Evolutionary conservation across 2,797 vertebrate genomes (phyloP).

Genomic region (Ceryle rudis): DNA sequence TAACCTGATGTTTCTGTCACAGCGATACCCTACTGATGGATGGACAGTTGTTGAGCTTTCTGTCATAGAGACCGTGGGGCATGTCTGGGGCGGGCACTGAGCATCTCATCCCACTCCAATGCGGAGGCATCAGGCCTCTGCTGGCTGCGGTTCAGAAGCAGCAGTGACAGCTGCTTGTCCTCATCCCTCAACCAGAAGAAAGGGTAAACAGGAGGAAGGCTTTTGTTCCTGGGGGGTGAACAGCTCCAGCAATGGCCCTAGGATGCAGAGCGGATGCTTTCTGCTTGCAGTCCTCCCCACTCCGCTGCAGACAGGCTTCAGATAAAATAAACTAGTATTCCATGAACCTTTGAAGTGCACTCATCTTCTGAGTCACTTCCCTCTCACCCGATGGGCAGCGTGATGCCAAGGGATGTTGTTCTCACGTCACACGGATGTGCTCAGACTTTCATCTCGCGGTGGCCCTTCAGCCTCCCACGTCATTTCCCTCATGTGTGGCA

Average conservation of each 20-base stretch:
- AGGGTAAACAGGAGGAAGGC: background rate
- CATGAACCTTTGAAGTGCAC: background rate
- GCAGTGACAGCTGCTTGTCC: background rate
- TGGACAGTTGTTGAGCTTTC: background rate
- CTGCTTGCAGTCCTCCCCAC: background rate
- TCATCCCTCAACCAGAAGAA: background rate
- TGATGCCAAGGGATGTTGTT: background rate
- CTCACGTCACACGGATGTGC: accelerated
- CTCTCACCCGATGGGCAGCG: background rate
- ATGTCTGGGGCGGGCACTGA: accelerated
- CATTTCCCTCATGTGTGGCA: background rate
- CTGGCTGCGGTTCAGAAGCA: background rate
- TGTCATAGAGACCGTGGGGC: accelerated
- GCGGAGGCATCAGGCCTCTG: accelerated
- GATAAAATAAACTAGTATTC: conserved; percentile 8
- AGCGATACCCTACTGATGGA: background rate
- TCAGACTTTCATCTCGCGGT: background rate
- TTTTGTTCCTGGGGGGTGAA: background rate
- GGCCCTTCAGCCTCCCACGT: background rate
- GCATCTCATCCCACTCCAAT: background rate
- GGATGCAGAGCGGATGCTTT: background rate
- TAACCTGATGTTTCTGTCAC: background rate
- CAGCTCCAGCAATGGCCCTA: background rate
- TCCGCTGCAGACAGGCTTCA: background rate
- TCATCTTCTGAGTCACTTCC: conserved; percentile 24